Evolutionary conservation across 2,113 vertebrate genomes (phyloP).

Genomic region (Thermophis baileyi): DNA sequence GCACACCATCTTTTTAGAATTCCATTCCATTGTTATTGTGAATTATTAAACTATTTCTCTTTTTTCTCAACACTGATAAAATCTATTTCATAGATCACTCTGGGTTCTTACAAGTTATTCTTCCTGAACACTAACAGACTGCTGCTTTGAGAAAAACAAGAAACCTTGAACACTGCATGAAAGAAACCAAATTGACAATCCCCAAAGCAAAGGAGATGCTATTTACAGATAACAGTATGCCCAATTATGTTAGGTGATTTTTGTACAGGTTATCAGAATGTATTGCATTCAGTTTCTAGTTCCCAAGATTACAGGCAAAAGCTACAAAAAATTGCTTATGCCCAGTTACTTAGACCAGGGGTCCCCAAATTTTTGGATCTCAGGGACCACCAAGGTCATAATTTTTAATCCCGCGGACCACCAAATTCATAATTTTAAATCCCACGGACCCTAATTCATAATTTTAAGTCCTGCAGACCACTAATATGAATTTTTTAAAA

Average conservation of each 20-base stretch:
- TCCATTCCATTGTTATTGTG: neutral
- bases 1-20: conserved; percentile 8
- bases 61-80: neutral
- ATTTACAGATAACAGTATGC: neutral
- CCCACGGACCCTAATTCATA: too few relatives aligned
- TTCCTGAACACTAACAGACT: neutral
- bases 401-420: too few relatives aligned
- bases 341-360: neutral
- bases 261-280: neutral
- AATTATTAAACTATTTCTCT: conserved; percentile 8
- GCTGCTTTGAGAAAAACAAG: neutral
- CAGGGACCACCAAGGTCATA: too few relatives aligned
- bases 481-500: too few relatives aligned
- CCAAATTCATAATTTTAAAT: too few relatives aligned
- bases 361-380: too few relatives aligned
- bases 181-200: neutral
- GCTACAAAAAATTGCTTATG: neutral
- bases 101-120: neutral
- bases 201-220: neutral
- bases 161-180: neutral
- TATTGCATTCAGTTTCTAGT: neutral
- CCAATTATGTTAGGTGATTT: neutral
- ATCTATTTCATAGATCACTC: neutral
- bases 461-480: too few relatives aligned
- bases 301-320: neutral